Base-by-base conservation (phyloP, 2,113 vertebrate genomes). In the Entomyzon cyanotis region DNA sequence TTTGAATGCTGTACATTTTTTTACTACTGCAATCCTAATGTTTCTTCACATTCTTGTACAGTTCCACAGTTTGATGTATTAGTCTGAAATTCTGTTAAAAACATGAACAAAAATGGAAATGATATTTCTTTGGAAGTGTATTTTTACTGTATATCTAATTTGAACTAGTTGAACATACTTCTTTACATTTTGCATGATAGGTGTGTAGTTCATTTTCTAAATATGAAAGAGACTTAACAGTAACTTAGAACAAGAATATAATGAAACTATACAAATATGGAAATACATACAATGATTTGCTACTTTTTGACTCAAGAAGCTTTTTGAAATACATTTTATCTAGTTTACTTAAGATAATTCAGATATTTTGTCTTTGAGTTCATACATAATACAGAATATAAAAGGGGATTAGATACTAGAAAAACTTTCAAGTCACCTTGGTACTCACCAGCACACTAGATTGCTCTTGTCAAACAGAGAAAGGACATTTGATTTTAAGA, bases 1-100 rank as follows among this genome's bases (percentile, higher is more conserved):
- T 96, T 94, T 96, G 96, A 97, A 97, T 97, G 97, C 97, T 98
- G 97, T 98, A 98, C 97, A 96, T 97, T 98, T 97, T 96, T 97
- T 96, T 96, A 97, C 96, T 97, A 94, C 96, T 96, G 95, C 97
- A 82, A 90, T 96, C 95, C 96, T 94, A 94, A 94, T 97, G 96
- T 96, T 97, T 96, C 93, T 95, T 95, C 96, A 95, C 97, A 97
- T 97, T 96, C 95, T 97, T 98, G 96, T 98, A 97, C 97, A 97
- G 96, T 96, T 97, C 97, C 91, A 94, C 96, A 95, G 47, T 97
- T 98, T 98, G 97, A 97, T 98, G 98, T 97, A 97, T 94, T 98
- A 97, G 97, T 98, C 96, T 97, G 97, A 87, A 95, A 93, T 95
- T 98, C 95, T 98, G 98, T 97, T 97, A 96, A 96, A 97, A 98